Conservation (phyloP, 1,140 invertebrate genomes). For the Pogonus chalceus region DNA sequence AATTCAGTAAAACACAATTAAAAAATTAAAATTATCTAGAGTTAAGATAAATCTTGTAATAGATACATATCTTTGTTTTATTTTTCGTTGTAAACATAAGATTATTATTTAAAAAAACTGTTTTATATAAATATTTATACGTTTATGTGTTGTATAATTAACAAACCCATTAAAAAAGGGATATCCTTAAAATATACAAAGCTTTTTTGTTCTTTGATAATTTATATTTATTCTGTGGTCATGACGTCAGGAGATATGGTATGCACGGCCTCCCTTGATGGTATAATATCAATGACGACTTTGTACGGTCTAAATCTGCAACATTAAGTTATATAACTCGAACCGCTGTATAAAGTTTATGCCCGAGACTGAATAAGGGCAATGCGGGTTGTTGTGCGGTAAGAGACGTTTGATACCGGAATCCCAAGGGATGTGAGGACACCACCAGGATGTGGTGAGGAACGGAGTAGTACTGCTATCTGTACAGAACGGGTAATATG, state of each 20-base stretch:
- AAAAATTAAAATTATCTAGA: too few relatives aligned
- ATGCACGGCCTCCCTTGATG: background rate
- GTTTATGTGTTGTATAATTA: too few relatives aligned
- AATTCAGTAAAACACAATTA: too few relatives aligned
- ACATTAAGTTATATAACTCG: slow-evolving; percentile 1
- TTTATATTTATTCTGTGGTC: too few relatives aligned
- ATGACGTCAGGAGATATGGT: background rate
- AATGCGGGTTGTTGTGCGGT: background rate
- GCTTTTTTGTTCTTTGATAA: too few relatives aligned
- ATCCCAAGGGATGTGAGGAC: background rate
- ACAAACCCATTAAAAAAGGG: too few relatives aligned
- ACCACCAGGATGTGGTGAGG: background rate
- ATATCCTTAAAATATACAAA: too few relatives aligned
- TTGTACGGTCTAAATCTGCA: background rate
- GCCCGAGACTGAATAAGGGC: background rate
- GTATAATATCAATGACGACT: slow-evolving; percentile 1
- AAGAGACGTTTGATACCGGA: background rate
- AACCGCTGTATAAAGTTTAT: slow-evolving; percentile 1
- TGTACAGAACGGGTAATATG: background rate
- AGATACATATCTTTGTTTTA: too few relatives aligned
- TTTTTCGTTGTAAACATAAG: too few relatives aligned
- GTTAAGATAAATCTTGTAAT: too few relatives aligned
- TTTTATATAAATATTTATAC: too few relatives aligned
- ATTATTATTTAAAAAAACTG: too few relatives aligned
- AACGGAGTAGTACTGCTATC: background rate